These are phyloP conservation scores for Oikopleura albicans DNA, from an alignment of 23 tunicate genomes.

Conservation along the genomic window DNA sequence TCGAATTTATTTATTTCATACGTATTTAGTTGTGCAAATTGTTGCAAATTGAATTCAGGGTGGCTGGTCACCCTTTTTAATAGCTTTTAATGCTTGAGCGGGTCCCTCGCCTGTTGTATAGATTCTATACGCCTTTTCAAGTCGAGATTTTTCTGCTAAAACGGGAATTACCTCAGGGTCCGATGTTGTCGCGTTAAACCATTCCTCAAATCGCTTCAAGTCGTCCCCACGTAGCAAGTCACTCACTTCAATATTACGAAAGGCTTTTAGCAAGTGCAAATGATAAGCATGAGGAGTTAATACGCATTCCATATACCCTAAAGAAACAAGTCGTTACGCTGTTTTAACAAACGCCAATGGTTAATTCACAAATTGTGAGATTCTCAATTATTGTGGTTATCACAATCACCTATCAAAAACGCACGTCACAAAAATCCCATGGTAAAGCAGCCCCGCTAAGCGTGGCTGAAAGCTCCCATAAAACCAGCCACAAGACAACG, in stretches of 20 bases:
- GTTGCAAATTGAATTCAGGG: no score
- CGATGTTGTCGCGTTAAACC: neutral
- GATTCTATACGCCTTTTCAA: neutral
- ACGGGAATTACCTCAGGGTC: neutral
- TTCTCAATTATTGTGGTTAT: no score
- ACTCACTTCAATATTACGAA: neutral
- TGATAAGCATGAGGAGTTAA: neutral
- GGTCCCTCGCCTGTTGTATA: neutral
- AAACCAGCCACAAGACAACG: no score
- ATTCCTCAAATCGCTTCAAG: neutral
- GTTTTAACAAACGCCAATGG: no score
- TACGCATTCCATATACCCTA: neutral
- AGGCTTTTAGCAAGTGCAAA: neutral
- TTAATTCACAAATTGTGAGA: no score
- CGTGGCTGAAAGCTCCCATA: no score
- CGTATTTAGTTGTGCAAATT: no score
- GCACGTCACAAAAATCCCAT: no score
- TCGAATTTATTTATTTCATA: no score
- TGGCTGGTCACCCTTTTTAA: neutral
- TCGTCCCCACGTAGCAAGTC: neutral
- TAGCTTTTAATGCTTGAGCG: neutral
- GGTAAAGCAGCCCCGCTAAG: no score
- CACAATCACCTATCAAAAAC: no score
- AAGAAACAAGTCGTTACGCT: no score
- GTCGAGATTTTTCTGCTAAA: neutral